Conservation (phyloP, 1,140 invertebrate species). For the Heliconius nattereri region DNA sequence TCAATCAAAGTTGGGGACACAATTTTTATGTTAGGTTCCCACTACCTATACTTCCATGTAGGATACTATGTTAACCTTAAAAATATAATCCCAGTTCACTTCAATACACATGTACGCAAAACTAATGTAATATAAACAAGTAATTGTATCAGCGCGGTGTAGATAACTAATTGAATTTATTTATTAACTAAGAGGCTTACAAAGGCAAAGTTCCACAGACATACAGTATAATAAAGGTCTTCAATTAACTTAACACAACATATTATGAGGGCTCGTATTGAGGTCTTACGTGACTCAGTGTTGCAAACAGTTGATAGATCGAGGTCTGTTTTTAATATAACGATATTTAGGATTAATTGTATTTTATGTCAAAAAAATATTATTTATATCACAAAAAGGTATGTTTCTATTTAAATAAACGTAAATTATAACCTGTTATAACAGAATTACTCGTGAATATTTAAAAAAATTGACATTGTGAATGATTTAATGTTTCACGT, state of each 20-base stretch:
- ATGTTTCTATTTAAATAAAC: background rate
- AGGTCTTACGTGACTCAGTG: conserved; percentile 8
- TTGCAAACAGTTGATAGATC: background rate
- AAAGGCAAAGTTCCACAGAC: conserved; percentile 12
- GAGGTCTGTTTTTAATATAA: background rate
- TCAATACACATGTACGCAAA: background rate
- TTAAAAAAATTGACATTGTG: conserved; percentile 10
- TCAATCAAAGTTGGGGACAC: too few species aligned
- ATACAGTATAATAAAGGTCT: conserved; percentile 6
- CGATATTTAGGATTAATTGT: background rate
- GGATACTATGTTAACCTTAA: too few species aligned
- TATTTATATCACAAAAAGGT: background rate
- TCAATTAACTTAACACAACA: conserved; percentile 14
- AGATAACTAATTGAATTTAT: conserved; percentile 14
- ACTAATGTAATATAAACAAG: conserved; percentile 8
- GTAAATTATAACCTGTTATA: conserved; percentile 1
- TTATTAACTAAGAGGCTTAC: conserved; percentile 14
- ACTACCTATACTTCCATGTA: too few species aligned
- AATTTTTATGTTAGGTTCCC: too few species aligned
- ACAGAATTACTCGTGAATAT: conserved; percentile 10
- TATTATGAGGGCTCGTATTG: conserved; percentile 2
- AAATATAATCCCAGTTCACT: background rate
- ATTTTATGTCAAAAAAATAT: background rate
- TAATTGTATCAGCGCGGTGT: conserved; percentile 11
- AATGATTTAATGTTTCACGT: conserved; percentile 11